Percentiles rank a stretch among this genome's conserved stretches.
These are phyloP conservation scores for Pituophis catenifer DNA, from an alignment of 2,113 vertebrate species.

Conservation along the genomic window DNA sequence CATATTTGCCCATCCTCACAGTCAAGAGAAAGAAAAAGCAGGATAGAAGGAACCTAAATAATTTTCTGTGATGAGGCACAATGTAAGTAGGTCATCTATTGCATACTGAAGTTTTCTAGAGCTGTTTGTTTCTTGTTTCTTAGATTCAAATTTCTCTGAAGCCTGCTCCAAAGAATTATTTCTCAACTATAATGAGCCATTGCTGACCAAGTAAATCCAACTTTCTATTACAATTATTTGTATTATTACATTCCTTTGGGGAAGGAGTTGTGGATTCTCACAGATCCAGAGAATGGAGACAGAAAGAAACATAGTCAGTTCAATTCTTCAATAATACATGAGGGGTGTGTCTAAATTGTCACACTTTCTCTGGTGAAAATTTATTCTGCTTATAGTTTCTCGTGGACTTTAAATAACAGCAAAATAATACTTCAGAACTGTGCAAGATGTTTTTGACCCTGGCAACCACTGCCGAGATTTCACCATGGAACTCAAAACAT, in stretches of 20 bases:
- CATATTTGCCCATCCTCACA: neutral
- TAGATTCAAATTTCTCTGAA: neutral
- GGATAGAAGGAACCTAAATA: neutral
- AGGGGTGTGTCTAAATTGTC: constrained; percentile 59
- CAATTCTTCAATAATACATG: constrained; percentile 38
- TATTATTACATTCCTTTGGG: neutral
- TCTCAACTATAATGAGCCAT: neutral
- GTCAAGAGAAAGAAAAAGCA: neutral
- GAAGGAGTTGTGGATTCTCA: neutral
- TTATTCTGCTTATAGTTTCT: constrained; percentile 64
- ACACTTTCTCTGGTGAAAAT: constrained; percentile 51
- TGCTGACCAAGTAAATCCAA: neutral
- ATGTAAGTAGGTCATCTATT: neutral
- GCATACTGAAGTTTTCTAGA: neutral
- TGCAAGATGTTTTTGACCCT: constrained; percentile 30
- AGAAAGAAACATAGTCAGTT: neutral
- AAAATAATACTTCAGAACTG: constrained; percentile 51
- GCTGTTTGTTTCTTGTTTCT: neutral
- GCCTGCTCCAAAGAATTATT: neutral
- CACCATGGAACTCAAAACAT: rapidly evolving
- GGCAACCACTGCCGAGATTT: neutral
- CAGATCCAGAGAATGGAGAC: neutral
- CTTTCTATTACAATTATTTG: neutral
- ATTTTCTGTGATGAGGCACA: neutral
- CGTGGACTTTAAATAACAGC: constrained; percentile 40